Evolutionary conservation across 1,140 invertebrate genomes (phyloP), one percentile per base, ranked within the genome.

Genomic region (Drosophila lacteicornis): DNA sequence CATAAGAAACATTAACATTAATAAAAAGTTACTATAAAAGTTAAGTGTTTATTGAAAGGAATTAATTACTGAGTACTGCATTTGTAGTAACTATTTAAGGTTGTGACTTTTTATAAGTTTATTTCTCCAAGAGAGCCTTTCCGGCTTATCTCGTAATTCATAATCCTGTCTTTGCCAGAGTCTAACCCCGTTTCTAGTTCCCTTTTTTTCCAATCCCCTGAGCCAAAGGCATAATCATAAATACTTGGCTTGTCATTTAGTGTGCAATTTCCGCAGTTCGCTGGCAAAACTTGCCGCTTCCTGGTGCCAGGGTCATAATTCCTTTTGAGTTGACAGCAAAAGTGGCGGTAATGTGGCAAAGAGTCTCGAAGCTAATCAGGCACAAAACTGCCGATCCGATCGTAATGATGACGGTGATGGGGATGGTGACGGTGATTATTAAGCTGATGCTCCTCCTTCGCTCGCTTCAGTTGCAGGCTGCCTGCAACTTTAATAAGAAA

Each of bases 401-500:
- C 19, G 33, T 30, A 13, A 58, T 30, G 55, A 53, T 51, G 61
- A 45, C 22, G 38, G 9, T 8, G 30, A 47, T 38, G 60, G 49
- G 73, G 63, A 57, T 75, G 51, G 60, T 83, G 71, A 50, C 43
- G 62, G 50, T 75, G 60, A 60, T 55, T 30, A 6, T 30, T 30
- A 30, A 4, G 63, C 30, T 70, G 65, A 42, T 13, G 36, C 12
- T 12, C 15, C 68, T 43, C 22, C 42, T 13, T 42, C 7, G 30
- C 42, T 22, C 7, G 30, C 42, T 22, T 70, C 51, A 38, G 13
- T 47, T 75, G 59, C 73, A 75, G 70, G 60, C 61, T 68, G 68
- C 56, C 60, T 88, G 85, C 78, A 88, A 88, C 84, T 88, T 90
- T 88, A 88, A 87, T 88, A 88, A 81, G 84, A 80, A 88, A 88